phyloP scores from a whole-genome alignment of 1,140 invertebrate genomes.

The Zaprionus tsacasi region DNA sequence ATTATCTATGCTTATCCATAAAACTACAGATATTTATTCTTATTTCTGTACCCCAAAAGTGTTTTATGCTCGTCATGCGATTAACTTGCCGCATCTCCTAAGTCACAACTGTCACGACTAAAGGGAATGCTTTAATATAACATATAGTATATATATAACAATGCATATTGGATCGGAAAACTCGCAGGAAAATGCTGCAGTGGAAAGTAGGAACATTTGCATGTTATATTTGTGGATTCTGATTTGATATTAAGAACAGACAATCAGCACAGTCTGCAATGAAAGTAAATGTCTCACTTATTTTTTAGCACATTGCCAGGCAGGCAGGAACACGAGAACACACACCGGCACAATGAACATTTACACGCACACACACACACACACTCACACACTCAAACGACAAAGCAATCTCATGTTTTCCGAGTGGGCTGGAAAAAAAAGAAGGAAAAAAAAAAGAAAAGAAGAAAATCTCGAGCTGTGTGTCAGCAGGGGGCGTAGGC shows the following conservation, averaged over 20 bases:
- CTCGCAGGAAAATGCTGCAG: background rate
- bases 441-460: background rate
- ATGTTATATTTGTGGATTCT: slow-evolving; percentile 27
- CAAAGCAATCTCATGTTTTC: slow-evolving; percentile 26
- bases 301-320: slow-evolving; percentile 49
- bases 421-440: slow-evolving; percentile 30
- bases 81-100: slow-evolving; percentile 7
- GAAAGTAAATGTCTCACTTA: slow-evolving; percentile 79
- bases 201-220: slow-evolving; percentile 29
- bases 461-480: slow-evolving; percentile 27
- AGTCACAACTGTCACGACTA: background rate
- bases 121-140: background rate
- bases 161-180: background rate
- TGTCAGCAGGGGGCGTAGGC: slow-evolving; percentile 39
- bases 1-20: background rate
- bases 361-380: slow-evolving; percentile 13
- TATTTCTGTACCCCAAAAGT: background rate
- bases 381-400: background rate
- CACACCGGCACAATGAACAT: background rate
- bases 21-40: background rate
- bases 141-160: background rate
- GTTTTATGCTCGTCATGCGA: slow-evolving; percentile 13
- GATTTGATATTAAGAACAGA: slow-evolving; percentile 64
- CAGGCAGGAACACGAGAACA: background rate
- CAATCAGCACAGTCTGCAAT: slow-evolving; percentile 76